phyloP scores from a whole-genome alignment of 2,113 vertebrate species.

The Phoxinus phoxinus region DNA sequence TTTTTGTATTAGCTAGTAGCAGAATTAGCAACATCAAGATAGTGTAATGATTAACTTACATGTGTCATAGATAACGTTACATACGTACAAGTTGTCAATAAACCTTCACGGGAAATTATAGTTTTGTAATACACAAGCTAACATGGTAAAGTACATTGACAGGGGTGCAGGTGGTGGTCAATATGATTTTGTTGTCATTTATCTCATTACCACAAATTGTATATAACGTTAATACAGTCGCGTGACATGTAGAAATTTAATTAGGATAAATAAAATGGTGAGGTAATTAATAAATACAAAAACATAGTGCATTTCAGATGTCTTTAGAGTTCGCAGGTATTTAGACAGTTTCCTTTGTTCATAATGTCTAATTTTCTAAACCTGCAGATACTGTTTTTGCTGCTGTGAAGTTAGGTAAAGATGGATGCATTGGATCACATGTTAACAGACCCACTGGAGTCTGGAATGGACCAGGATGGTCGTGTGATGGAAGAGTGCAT shows the following conservation, averaged over 20 bases:
- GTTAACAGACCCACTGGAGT: constrained; percentile 88
- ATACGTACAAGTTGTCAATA: background rate
- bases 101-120: background rate
- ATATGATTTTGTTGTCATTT: background rate
- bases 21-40: background rate
- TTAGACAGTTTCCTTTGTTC: background rate
- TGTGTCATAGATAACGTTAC: background rate
- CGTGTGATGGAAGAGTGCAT: constrained; percentile 95
- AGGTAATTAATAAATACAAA: background rate
- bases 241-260: background rate
- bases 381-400: constrained; percentile 1
- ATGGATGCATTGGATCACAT: constrained; percentile 94
- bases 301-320: background rate
- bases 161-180: background rate
- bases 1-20: background rate
- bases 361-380: background rate
- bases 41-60: background rate
- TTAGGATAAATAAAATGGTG: background rate
- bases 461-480: constrained; percentile 79
- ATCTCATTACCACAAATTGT: background rate
- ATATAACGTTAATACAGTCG: background rate
- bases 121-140: background rate
- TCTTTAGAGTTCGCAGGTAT: background rate
- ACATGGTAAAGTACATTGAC: background rate
- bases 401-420: constrained; percentile 26